Base-by-base conservation (phyloP, 2,888 invertebrate genomes). In the Epinotia bilunana region DNA sequence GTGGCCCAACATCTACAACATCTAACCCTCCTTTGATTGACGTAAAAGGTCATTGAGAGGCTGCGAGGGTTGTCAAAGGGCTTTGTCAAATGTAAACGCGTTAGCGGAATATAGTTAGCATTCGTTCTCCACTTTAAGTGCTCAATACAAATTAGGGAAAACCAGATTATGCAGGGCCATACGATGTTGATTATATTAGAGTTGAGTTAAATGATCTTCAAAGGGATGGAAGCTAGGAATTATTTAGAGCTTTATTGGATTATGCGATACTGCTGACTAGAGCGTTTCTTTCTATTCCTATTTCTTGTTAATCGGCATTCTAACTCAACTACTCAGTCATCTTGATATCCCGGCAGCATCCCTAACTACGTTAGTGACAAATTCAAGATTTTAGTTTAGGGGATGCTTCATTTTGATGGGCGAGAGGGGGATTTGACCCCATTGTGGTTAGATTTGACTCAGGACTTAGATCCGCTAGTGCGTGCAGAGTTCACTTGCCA, bases 1-100 rank as follows among this genome's bases (percentile, higher is more conserved):
- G 69, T 78, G 78, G 80, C 80, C 75, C 72, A 4, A 61, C 75
- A 69, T 70, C 72, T 70, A 70, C 74, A 79, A 77, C 79, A 76
- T 81, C 82, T 80, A 78, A 78, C 80, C 78, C 80, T 78, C 77
- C 80, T 85, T 84, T 86, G 86, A 86, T 85, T 84, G 86, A 83
- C 85, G 82, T 80, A 77, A 78, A 82, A 83, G 79, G 79, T 83
- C 83, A 83, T 78, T 77, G 81, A 79, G 80, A 79, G 81, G 83
- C 85, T 84, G 83, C 83, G 78, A 73, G 72, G 83, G 79, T 79
- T 86, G 76, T 78, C 82, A 82, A 84, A 81, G 78, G 78, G 77
- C 78, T 77, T 77, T 79, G 79, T 77, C 79, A 78, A 78, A 80
- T 78, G 79, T 78, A 79, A 79, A 78, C 77, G 78, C 71, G 72